Base-by-base conservation (phyloP, 2,113 vertebrate species). In the Ascaphus truei region DNA sequence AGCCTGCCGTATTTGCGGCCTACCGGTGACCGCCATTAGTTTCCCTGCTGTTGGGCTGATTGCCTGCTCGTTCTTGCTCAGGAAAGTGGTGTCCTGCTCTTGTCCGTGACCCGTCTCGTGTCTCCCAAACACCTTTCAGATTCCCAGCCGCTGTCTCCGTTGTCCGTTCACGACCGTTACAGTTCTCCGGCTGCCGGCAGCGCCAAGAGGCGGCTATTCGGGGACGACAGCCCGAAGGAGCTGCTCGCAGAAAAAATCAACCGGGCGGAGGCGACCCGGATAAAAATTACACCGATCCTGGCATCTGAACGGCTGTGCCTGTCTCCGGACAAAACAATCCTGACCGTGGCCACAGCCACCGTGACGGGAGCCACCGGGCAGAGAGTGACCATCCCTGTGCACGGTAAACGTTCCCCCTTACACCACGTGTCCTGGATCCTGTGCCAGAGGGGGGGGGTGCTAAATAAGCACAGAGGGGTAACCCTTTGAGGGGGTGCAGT, bases 171-270 rank as follows among this genome's bases (percentile, higher is more conserved):
- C 0, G 97, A 99, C 73, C 88, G 97, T 41, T 99, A 94, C 81
- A 98, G 93, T 80, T 99, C 97, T 31, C 97, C 97, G 4, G 77
- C 90, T 0, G 97, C 97, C 1, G 97, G 97, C 51, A 96, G 94
- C 52, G 97, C 95, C 1, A 98, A 96, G 62, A 92, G 96, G 1
- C 93, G 95, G 41, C 93, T 99, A 15, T 98, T 98, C 47, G 94
- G 92, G 5, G 96, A 98, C n/a, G 95, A 98, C 53, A 77, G 71
- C 68, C 74, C 88, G 73, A 68, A 78, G 51, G 86, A 88, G 57
- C 75, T 80, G n/a, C 79, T 80, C 30, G 20, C 76, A 16, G 90
- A 90, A 26, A 90, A 83, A 73, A 51, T 78, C 12, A 71, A 77
- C 2, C 31, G 85, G 22, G 76, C 75, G 0, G 89, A 92, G 59